Percentiles rank a stretch among this genome's conserved stretches.
Conservation (phyloP, 2,113 vertebrate species). For the Microcebus murinus region DNA sequence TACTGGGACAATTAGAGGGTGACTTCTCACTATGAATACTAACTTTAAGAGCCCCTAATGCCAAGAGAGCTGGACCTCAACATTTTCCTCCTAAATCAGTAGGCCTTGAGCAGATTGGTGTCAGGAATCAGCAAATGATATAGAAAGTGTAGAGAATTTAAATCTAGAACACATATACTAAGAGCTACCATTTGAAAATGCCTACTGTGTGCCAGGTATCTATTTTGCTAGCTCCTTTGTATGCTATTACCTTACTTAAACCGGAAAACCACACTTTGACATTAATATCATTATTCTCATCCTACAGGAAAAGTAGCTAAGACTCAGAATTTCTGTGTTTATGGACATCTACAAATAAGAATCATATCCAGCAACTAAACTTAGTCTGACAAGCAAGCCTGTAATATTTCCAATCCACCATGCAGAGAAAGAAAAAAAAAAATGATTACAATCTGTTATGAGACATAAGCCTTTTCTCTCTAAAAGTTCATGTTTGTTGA, state of each 20-base stretch:
- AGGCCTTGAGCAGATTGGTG: not conserved
- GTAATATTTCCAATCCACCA: not conserved
- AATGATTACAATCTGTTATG: not conserved
- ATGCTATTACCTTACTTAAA: not conserved
- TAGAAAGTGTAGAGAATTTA: not conserved
- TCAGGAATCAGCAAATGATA: not conserved
- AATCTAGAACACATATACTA: not conserved
- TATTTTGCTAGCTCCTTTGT: not conserved
- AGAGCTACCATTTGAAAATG: not conserved
- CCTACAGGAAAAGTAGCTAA: not conserved
- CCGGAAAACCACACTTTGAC: not conserved
- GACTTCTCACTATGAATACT: not conserved
- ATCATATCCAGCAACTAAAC: not conserved
- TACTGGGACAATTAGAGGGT: not conserved
- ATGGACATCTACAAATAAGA: not conserved
- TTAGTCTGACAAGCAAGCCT: not conserved
- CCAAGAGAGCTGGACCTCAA: not conserved
- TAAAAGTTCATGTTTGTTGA: not conserved
- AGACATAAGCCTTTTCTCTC: not conserved
- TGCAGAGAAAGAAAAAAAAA: conserved; percentile 35
- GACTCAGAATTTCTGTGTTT: not conserved
- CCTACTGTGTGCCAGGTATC: not conserved
- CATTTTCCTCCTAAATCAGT: not conserved
- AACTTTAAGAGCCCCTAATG: not conserved
- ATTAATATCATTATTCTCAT: not conserved